Evolutionary conservation across 30 jellyfish, hydroid and myxozoan genomes (phyloP).

Genomic region (Aurelia sp.): DNA sequence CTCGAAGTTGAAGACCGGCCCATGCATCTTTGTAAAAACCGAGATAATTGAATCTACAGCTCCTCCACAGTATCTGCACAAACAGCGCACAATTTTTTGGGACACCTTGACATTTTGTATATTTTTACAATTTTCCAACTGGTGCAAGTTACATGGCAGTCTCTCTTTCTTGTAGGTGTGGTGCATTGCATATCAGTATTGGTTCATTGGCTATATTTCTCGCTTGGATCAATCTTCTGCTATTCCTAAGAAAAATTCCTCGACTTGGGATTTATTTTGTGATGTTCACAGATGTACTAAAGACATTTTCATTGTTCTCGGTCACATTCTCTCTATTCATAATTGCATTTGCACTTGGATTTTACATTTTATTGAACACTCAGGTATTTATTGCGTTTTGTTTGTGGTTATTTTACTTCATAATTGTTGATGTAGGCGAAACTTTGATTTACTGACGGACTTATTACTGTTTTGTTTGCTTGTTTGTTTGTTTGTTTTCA

Average conservation of each 20-base stretch:
- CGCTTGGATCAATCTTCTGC: constrained; percentile 71
- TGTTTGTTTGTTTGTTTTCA: no score
- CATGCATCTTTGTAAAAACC: no score
- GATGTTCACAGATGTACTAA: constrained; percentile 82
- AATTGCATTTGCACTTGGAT: constrained; percentile 76
- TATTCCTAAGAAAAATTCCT: constrained; percentile 78
- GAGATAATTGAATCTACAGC: no score
- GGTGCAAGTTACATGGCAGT: no score
- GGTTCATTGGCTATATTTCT: constrained; percentile 69
- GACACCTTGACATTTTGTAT: no score
- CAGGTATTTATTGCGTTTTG: constrained; percentile 42
- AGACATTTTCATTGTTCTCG: constrained; percentile 72
- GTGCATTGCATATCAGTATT: constrained; percentile 62
- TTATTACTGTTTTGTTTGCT: no score
- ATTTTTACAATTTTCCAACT: no score
- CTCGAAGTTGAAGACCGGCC: no score
- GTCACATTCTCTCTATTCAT: constrained; percentile 72
- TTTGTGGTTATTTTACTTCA: neutral
- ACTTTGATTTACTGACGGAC: no score
- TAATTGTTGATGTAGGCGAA: no score
- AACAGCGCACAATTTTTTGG: no score
- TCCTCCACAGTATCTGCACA: no score
- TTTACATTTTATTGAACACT: constrained; percentile 53
- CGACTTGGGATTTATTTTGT: constrained; percentile 82
- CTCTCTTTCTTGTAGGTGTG: constrained; percentile 33